These are phyloP conservation scores for Otolemur garnettii DNA, from an alignment of 2,113 vertebrate species.

Conservation along the genomic window DNA sequence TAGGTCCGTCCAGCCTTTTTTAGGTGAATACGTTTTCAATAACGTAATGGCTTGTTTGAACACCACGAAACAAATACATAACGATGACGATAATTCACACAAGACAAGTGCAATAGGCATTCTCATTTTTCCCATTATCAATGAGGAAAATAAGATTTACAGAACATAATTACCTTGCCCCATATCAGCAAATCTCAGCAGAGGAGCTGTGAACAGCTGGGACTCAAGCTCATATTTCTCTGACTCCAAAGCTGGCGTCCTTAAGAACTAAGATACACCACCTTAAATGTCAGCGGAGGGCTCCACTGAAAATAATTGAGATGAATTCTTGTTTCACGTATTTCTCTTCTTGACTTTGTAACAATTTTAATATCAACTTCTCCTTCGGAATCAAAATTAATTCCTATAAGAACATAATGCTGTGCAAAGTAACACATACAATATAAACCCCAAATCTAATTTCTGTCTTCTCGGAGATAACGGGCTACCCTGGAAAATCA, in stretches of 20 bases:
- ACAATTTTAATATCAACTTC: slow-evolving; percentile 39
- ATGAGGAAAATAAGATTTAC: not conserved
- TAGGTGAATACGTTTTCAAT: not conserved
- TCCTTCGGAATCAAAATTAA: slow-evolving; percentile 42
- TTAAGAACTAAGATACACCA: not conserved
- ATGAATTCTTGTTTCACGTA: not conserved
- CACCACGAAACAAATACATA: slow-evolving; percentile 4
- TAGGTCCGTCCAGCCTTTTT: not conserved
- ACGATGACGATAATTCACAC: slow-evolving; percentile 16
- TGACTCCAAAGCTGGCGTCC: not conserved
- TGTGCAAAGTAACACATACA: not conserved
- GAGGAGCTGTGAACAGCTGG: not conserved
- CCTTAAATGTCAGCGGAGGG: not conserved
- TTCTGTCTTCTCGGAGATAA: slow-evolving; percentile 12
- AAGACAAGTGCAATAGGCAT: not conserved
- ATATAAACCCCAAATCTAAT: not conserved
- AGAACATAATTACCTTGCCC: not conserved
- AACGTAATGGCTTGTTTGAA: not conserved
- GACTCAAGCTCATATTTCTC: not conserved
- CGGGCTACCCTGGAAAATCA: not conserved
- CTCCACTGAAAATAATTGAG: slow-evolving; percentile 29
- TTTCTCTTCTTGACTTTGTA: slow-evolving; percentile 54
- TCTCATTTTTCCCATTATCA: slow-evolving; percentile 19
- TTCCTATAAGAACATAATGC: not conserved
- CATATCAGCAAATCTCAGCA: not conserved